Evolutionary conservation across 2,888 invertebrate genomes (phyloP), one percentile per base, ranked within the genome.

Genomic region (Mimas tiliae): DNA sequence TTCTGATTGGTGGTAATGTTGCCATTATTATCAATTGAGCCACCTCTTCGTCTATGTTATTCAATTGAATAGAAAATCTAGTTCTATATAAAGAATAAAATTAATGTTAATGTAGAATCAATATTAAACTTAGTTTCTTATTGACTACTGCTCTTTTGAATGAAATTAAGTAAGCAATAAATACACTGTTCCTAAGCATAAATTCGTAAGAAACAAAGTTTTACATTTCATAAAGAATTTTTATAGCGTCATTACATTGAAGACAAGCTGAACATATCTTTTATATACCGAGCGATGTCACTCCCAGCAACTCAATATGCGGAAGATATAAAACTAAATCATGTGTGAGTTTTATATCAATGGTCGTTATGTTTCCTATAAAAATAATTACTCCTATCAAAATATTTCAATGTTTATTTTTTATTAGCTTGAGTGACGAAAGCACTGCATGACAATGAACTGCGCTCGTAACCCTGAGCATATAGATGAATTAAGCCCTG

Each of bases 181-280:
- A 42, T 42, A 42, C 9, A 42, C 6, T 8, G 12, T 16, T 19
- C 16, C 8, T 42, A 21, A 19, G 19, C 50, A 6, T 42, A 16
- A 19, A 58, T 42, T 19, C 19, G 19, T 19, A n/a, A 21, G 21
- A 62, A 45, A 45, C 19, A 27, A 62, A 62, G 12, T 63, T 33
- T 16, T 33, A 48, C 48, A 50, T 33, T n/a, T 34, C 27, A 50
- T 50, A 42, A 58, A 58, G 12, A 42, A 58, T 21, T 48, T 63
- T 12, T 48, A 48, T 34, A 16, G 48, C n/a, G 9, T n/a, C 27
- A 47, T 63, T 63, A 63, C 27, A 47, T 63, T 63, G 48, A 47
- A 62, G 38, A 55, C 55, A 38, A 58, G 55, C 16, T 16, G 55
- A 58, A 42, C 42, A 19, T 58, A 38, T 58, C 42, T 42, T 58